Conservation (phyloP, 2,888 invertebrate species). For the Scaptomyza caliginosa region DNA sequence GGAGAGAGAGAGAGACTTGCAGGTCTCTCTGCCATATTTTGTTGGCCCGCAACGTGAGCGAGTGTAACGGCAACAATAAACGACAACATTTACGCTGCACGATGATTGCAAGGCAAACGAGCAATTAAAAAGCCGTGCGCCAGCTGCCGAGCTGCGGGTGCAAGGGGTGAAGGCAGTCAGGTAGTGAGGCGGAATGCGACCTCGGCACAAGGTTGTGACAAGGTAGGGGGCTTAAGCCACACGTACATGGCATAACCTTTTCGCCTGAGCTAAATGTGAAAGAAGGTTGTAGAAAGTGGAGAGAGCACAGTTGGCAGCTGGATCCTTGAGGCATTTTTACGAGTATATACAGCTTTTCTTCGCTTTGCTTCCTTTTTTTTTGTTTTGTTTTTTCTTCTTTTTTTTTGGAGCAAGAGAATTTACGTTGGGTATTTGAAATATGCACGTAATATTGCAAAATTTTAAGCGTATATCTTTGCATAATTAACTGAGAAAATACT, state of each 20-base stretch:
- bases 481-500: conserved; percentile 79
- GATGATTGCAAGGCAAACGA: conserved; percentile 77
- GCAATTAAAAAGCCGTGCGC: conserved; percentile 74
- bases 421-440: conserved; percentile 73
- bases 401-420: conserved; percentile 53
- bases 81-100: conserved; percentile 70
- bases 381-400: not conserved
- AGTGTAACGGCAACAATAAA: conserved; percentile 64
- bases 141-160: conserved; percentile 41
- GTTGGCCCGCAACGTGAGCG: conserved; percentile 47
- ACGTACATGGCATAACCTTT: conserved; percentile 56
- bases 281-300: no score
- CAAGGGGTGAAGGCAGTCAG: not conserved
- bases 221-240: conserved; percentile 42
- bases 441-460: conserved; percentile 80
- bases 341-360: conserved; percentile 63
- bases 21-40: conserved; percentile 49
- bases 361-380: not conserved
- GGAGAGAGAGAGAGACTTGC: no score
- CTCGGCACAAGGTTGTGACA: conserved; percentile 41
- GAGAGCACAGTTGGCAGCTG: conserved; percentile 46
- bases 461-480: conserved; percentile 79
- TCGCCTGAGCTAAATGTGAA: not conserved
- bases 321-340: conserved; percentile 68
- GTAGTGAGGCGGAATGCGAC: conserved; percentile 18